These are phyloP conservation scores for Calonectris borealis DNA, from an alignment of 2,113 vertebrate species.

Conservation along the genomic window DNA sequence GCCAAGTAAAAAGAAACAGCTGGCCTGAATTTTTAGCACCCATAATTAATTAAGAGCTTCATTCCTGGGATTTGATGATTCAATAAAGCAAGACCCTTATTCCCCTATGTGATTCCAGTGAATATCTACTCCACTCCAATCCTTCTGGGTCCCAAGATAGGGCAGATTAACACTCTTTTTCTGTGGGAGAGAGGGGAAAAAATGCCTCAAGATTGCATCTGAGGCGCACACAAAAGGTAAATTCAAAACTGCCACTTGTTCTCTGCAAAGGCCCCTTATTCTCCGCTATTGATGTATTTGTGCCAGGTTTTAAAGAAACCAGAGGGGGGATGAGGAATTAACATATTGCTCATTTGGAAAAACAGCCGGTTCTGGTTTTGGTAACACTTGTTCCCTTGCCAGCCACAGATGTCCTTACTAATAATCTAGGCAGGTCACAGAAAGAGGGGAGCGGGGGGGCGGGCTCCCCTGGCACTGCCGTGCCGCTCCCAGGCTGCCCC, in stretches of 20 bases:
- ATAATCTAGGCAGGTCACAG: slow-evolving; percentile 77
- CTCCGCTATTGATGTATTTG: slow-evolving; percentile 55
- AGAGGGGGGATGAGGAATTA: slow-evolving; percentile 64
- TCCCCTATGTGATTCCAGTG: slow-evolving; percentile 72
- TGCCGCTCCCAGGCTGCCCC: neutral
- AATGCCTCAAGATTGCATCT: slow-evolving; percentile 71
- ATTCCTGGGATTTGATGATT: slow-evolving; percentile 82
- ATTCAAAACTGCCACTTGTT: slow-evolving; percentile 71
- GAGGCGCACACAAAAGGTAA: slow-evolving; percentile 58
- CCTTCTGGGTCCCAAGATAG: slow-evolving; percentile 66
- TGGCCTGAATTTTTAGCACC: slow-evolving; percentile 84
- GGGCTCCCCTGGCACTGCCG: neutral
- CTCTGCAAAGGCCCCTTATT: slow-evolving; percentile 40
- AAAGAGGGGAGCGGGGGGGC: slow-evolving; percentile 34
- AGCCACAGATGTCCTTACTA: slow-evolving; percentile 73
- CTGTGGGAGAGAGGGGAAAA: slow-evolving; percentile 54
- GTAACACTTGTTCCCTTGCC: slow-evolving; percentile 71
- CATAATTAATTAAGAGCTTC: slow-evolving; percentile 85
- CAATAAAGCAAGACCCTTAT: slow-evolving; percentile 79
- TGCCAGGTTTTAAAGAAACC: slow-evolving; percentile 68
- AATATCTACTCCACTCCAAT: slow-evolving; percentile 73
- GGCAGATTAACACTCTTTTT: slow-evolving; percentile 68
- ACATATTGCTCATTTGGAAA: slow-evolving; percentile 73
- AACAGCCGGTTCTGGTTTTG: slow-evolving; percentile 72
- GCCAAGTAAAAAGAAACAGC: slow-evolving; percentile 76